A percentile compares a stretch with the other conserved stretches of the same genome.
phyloP scores from a whole-genome alignment of 2,113 vertebrate species.

The Pogona vitticeps region DNA sequence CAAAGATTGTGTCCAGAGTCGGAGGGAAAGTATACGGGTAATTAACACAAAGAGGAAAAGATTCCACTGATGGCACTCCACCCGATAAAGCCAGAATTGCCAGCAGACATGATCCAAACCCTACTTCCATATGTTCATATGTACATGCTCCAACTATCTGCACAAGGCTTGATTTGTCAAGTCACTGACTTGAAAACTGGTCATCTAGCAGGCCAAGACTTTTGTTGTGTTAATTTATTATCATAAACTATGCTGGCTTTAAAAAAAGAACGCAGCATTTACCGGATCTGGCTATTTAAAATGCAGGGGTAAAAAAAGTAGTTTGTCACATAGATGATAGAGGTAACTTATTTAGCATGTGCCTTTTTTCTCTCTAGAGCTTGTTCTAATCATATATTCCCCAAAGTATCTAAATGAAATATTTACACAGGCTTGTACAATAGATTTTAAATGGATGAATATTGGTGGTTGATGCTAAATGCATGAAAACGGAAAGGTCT shows the following conservation, averaged over 20 bases:
- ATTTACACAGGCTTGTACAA: neutral
- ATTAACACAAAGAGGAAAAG: neutral
- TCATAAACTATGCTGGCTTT: neutral
- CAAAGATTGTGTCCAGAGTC: neutral
- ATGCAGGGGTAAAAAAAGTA: neutral
- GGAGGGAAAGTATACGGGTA: neutral
- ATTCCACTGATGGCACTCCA: neutral
- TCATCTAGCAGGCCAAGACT: neutral
- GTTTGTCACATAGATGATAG: neutral
- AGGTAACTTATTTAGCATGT: constrained; percentile 13
- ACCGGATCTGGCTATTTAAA: neutral
- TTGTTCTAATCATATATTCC: constrained; percentile 13
- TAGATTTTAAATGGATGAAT: constrained; percentile 15
- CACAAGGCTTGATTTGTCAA: neutral
- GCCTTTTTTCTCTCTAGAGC: neutral
- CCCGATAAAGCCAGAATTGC: neutral
- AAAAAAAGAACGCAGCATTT: neutral
- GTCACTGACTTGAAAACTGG: neutral
- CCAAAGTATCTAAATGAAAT: neutral
- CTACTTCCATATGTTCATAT: neutral
- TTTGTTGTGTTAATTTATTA: neutral
- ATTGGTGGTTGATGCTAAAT: constrained; percentile 6
- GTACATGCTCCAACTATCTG: neutral
- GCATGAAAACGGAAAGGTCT: neutral
- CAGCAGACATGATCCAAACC: neutral